Conservation (phyloP, 2,113 vertebrate species). For the Sitta europaea region DNA sequence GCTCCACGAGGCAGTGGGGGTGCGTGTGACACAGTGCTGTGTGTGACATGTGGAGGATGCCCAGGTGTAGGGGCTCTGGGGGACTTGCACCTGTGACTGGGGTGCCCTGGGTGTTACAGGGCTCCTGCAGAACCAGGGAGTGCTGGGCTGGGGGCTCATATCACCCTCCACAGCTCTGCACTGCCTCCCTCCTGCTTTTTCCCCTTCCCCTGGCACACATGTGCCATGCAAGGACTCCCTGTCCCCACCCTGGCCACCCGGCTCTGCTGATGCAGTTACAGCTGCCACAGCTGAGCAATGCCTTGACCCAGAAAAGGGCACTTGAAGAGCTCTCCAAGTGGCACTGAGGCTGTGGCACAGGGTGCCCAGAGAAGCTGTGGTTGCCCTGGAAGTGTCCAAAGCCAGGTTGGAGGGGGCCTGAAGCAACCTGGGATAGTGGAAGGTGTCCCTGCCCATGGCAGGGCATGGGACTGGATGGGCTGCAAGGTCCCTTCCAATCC, state of each 20-base stretch:
- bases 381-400: not conserved
- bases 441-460: not conserved
- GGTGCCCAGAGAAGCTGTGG: not conserved
- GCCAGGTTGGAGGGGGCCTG: rapidly evolving
- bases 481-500: not conserved
- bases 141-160: not conserved
- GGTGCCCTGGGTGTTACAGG: not conserved
- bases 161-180: not conserved
- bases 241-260: not conserved
- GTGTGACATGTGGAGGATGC: not conserved
- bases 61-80: not conserved
- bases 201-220: not conserved
- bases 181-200: not conserved
- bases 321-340: not conserved
- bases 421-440: rapidly evolving
- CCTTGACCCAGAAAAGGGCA: not conserved
- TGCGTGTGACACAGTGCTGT: not conserved
- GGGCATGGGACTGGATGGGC: not conserved
- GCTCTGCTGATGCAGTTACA: not conserved
- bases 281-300: not conserved
- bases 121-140: not conserved
- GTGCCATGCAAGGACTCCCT: not conserved
- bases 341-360: not conserved
- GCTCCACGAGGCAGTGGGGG: not conserved
- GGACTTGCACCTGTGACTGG: not conserved